phyloP scores from a whole-genome alignment of 1,140 invertebrate species.

The Diachasma alloeum region DNA sequence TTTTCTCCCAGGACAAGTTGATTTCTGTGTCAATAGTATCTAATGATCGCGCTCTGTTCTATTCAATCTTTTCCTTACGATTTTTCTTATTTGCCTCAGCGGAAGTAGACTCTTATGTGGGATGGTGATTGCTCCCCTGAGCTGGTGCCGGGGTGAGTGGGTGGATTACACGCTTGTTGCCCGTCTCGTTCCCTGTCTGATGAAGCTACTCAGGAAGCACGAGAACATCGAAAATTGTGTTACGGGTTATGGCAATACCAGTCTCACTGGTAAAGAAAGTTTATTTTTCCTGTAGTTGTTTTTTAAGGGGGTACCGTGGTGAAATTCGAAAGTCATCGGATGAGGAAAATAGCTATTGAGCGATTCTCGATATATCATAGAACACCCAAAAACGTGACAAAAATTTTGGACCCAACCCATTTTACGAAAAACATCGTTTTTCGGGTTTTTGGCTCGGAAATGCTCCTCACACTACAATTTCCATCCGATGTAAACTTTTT shows the following conservation, averaged over 20 bases:
- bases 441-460: no score
- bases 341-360: no score
- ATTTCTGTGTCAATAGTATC: conserved; percentile 22
- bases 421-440: no score
- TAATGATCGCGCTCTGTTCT: background rate
- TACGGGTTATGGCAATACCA: background rate
- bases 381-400: no score
- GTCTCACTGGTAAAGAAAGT: background rate
- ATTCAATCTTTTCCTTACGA: background rate
- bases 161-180: conserved; percentile 70
- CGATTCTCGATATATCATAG: no score
- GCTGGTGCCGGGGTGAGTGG: conserved; percentile 71
- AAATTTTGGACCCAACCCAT: no score
- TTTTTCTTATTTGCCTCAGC: conserved; percentile 29
- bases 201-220: conserved; percentile 36
- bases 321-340: no score
- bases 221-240: background rate
- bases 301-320: no score
- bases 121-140: conserved; percentile 67
- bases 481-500: no score
- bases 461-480: no score
- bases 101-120: conserved; percentile 51
- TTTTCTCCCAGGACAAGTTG: background rate
- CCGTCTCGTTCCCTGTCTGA: conserved; percentile 56
- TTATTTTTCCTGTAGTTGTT: background rate